Conservation (phyloP, 2,797 vertebrate genomes). For the Anisognathus igniventris region DNA sequence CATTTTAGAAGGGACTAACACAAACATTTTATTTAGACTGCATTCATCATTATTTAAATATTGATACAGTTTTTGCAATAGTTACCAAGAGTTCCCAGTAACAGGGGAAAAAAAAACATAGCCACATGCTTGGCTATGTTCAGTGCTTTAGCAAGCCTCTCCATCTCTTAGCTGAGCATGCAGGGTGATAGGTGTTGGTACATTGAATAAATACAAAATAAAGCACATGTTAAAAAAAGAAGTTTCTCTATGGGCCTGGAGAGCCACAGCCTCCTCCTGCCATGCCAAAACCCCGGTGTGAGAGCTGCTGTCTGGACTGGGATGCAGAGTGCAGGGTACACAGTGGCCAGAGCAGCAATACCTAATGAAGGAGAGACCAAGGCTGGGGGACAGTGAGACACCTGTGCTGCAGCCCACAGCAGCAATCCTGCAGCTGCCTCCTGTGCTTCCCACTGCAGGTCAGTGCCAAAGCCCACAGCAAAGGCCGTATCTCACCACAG, state of each 20-base stretch:
- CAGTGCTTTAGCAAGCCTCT: slow-evolving; percentile 48
- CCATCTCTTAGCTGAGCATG: slow-evolving; percentile 37
- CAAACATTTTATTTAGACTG: slow-evolving; percentile 50
- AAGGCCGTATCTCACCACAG: background rate
- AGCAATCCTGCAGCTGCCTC: background rate
- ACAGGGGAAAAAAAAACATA: background rate
- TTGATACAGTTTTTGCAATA: slow-evolving; percentile 11
- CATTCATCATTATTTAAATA: slow-evolving; percentile 52
- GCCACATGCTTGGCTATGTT: slow-evolving; percentile 40
- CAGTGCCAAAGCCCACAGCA: background rate
- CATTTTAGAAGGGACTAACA: slow-evolving; percentile 2
- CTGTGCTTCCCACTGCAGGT: background rate
- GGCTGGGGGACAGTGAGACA: background rate
- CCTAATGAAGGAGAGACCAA: background rate
- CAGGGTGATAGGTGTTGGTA: background rate
- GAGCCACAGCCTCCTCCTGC: background rate
- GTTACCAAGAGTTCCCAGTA: slow-evolving; percentile 13
- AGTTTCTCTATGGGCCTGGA: background rate
- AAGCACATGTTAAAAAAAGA: background rate
- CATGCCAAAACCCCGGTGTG: background rate
- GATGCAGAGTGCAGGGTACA: background rate
- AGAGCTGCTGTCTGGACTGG: background rate
- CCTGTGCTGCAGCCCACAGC: background rate
- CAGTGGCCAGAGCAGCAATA: background rate
- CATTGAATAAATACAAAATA: slow-evolving; percentile 2